Percentiles rank a stretch among this genome's conserved stretches.
These are phyloP conservation scores for Drepana arcuata DNA, from an alignment of 1,140 invertebrate species.

Conservation along the genomic window DNA sequence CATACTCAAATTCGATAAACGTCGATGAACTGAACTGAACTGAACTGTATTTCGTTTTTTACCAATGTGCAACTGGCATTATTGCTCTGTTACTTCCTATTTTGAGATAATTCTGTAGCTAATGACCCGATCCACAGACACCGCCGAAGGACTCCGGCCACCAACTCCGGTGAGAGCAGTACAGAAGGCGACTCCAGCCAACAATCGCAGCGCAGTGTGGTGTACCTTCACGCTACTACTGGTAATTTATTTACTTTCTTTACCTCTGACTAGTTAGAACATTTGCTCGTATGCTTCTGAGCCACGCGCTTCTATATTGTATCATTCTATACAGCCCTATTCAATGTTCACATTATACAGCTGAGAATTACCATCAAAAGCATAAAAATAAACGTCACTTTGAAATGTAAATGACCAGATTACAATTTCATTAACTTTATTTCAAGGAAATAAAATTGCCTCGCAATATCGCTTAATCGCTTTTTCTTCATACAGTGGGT, in stretches of 20 bases:
- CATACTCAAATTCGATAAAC: too few species aligned
- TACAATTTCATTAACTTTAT: neutral
- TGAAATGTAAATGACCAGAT: too few species aligned
- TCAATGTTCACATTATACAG: too few species aligned
- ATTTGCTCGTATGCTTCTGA: too few species aligned
- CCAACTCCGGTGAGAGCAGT: constrained; percentile 73
- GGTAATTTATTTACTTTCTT: constrained; percentile 59
- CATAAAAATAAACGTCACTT: too few species aligned
- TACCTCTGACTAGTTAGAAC: too few species aligned
- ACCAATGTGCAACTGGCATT: too few species aligned
- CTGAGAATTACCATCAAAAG: too few species aligned
- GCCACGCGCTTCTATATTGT: too few species aligned
- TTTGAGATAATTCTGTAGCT: neutral
- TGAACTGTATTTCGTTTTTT: too few species aligned
- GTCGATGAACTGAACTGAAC: too few species aligned
- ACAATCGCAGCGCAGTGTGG: constrained; percentile 83
- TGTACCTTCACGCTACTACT: constrained; percentile 85
- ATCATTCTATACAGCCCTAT: too few species aligned
- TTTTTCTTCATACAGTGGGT: constrained; percentile 72
- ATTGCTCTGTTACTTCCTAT: neutral
- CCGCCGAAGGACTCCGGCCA: constrained; percentile 44
- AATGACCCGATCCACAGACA: constrained; percentile 20
- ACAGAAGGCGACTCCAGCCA: constrained; percentile 86
- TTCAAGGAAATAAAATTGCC: neutral
- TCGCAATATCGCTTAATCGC: neutral